These are phyloP conservation scores for Leptinotarsa defecta DNA, from an alignment of 1,140 invertebrate species.

Conservation along the genomic window DNA sequence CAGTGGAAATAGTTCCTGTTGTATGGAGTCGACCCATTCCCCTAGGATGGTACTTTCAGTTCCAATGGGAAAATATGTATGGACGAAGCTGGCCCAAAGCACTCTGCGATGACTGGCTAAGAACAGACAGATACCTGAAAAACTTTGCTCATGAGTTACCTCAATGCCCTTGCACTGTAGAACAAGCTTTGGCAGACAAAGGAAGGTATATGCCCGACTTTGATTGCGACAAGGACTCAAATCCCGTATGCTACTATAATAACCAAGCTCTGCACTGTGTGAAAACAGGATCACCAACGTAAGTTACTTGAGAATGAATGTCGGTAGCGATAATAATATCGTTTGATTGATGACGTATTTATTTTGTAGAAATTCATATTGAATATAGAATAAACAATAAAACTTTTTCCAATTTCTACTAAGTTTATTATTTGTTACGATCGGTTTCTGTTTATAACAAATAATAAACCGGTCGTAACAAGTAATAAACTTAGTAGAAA, in stretches of 20 bases:
- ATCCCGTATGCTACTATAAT: conserved; percentile 88
- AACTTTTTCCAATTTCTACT: too few relatives aligned
- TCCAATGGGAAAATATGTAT: conserved; percentile 81
- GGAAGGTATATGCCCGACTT: conserved; percentile 90
- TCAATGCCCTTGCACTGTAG: conserved; percentile 88
- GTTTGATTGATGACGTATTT: too few relatives aligned
- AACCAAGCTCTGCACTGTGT: conserved; percentile 90
- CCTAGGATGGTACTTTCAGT: conserved; percentile 87
- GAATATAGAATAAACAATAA: too few relatives aligned
- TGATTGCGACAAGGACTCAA: conserved; percentile 89
- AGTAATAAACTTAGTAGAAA: too few relatives aligned
- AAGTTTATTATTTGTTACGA: too few relatives aligned
- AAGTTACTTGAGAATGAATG: conserved; percentile 48
- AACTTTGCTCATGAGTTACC: conserved; percentile 86
- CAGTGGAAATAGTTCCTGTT: conserved; percentile 71
- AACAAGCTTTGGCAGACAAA: conserved; percentile 89
- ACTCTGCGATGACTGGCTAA: conserved; percentile 87
- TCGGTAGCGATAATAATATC: too few relatives aligned
- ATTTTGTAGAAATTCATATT: too few relatives aligned
- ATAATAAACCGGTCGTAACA: too few relatives aligned
- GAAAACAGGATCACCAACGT: conserved; percentile 88
- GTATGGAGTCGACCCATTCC: conserved; percentile 92
- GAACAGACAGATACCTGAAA: conserved; percentile 81
- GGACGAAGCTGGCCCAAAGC: conserved; percentile 79
- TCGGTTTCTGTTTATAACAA: too few relatives aligned